Conservation (phyloP, 2,888 invertebrate species). For the Baronia brevicornis region DNA sequence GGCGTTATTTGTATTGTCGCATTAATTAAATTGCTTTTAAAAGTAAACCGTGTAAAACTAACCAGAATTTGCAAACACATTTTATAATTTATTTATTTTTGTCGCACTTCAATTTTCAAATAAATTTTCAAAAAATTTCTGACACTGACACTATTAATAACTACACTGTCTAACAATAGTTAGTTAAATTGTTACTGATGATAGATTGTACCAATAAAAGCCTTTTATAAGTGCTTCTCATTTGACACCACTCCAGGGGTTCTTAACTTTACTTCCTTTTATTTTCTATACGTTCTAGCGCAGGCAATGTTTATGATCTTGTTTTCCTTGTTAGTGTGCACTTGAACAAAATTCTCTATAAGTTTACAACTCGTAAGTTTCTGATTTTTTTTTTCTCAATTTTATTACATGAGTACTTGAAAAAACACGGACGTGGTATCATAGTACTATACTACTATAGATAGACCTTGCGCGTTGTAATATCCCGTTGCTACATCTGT, state of each 20-base stretch:
- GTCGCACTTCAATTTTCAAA: background rate
- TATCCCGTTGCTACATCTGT: no score
- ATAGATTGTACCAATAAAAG: slow-evolving; percentile 24
- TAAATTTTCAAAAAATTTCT: slow-evolving; percentile 4
- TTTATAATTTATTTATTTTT: slow-evolving; percentile 4
- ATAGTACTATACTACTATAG: no score
- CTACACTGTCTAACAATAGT: slow-evolving; percentile 13
- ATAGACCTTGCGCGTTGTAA: no score
- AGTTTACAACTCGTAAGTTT: no score
- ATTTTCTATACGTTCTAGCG: slow-evolving; percentile 10
- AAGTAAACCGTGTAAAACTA: no score
- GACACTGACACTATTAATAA: background rate
- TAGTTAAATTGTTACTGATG: slow-evolving; percentile 23
- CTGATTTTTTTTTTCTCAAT: no score
- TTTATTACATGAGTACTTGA: no score
- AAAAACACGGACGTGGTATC: no score
- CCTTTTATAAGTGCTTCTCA: slow-evolving; percentile 31
- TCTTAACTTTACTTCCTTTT: slow-evolving; percentile 22
- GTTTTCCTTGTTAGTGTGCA: no score
- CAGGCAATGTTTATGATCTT: no score
- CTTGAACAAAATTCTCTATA: no score
- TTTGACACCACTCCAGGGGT: slow-evolving; percentile 26
- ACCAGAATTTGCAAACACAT: slow-evolving; percentile 16
- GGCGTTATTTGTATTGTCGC: background rate
- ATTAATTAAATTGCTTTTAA: background rate